Base-by-base conservation (phyloP, 2,113 vertebrate species). In the Piaya cayana region DNA sequence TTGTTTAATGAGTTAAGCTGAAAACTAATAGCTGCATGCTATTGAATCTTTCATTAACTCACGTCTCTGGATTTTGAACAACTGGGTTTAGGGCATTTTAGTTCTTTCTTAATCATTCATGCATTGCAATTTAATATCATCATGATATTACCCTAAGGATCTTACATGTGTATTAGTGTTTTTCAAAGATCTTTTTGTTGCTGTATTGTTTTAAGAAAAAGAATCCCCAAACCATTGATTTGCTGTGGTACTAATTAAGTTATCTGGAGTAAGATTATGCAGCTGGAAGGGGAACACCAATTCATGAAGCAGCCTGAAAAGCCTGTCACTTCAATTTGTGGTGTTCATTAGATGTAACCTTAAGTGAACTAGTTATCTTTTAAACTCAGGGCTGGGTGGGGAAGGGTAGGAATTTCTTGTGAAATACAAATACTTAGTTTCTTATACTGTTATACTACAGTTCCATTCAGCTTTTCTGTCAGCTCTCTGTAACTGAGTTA, bases 41-140 rank as follows among this genome's bases (percentile, higher is more conserved):
- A 27, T 63, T 74, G 63, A 60, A 50, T 94, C 21, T 65, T 67
- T 29, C 18, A 7, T 88, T 83, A 70, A 83, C 71, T 72, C 56
- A 67, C 17, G 21, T 77, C 59, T 87, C 2, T 70, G 32, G 47
- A 65, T 89, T 95, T 89, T 67, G 37, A 88, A 75, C 68, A 37
- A 19, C 80, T 86, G 55, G 34, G 29, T 72, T 94, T 47, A 55
- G 92, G 86, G 75, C 79, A 83, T 90, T 92, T 93, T 76, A 71
- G 75, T 88, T 96, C 55, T 18, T 77, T 88, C 37, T 82, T 72
- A 62, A 58, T 90, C 67, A 42, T 76, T 93, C 84, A 83, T 63
- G 90, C 15, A 0, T 86, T 95, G 64, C 2, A 13, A 88, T 93
- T 91, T 86, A 96, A 92, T 39, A 39, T 95, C 64, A 67, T 72